phyloP scores from a whole-genome alignment of 2,113 vertebrate genomes.

The Crypturellus undulatus region DNA sequence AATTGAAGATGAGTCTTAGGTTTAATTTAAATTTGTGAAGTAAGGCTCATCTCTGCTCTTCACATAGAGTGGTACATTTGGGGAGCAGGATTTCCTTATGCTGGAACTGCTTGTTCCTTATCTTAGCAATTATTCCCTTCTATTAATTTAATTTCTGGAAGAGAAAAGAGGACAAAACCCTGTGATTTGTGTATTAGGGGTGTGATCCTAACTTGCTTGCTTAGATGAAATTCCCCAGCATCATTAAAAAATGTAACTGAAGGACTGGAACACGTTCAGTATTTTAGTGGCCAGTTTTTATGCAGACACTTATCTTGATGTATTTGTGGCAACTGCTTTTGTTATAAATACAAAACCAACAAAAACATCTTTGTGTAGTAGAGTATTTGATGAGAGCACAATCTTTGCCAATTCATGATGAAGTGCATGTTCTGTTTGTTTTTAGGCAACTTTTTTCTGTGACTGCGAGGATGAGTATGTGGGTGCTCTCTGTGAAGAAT shows the following conservation, averaged over 20 bases:
- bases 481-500: constrained; percentile 93
- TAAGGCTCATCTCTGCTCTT: neutral
- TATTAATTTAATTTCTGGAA: neutral
- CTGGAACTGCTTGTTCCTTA: neutral
- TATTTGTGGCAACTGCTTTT: neutral
- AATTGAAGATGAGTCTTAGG: neutral
- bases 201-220: neutral
- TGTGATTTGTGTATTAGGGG: neutral
- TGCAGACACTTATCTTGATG: neutral
- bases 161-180: neutral
- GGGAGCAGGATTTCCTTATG: neutral
- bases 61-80: neutral
- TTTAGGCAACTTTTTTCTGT: constrained; percentile 91
- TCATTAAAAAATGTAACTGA: neutral
- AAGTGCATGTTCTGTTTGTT: neutral
- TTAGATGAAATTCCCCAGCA: neutral
- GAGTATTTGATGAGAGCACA: neutral
- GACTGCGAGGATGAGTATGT: constrained; percentile 86
- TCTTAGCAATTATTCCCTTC: neutral
- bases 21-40: neutral
- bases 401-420: neutral
- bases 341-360: neutral
- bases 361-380: neutral
- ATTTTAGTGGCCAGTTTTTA: neutral
- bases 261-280: neutral